Evolutionary conservation across 1,140 invertebrate species (phyloP), one percentile per base, ranked within the genome.

Genomic region (Drosophila micromelanica): DNA sequence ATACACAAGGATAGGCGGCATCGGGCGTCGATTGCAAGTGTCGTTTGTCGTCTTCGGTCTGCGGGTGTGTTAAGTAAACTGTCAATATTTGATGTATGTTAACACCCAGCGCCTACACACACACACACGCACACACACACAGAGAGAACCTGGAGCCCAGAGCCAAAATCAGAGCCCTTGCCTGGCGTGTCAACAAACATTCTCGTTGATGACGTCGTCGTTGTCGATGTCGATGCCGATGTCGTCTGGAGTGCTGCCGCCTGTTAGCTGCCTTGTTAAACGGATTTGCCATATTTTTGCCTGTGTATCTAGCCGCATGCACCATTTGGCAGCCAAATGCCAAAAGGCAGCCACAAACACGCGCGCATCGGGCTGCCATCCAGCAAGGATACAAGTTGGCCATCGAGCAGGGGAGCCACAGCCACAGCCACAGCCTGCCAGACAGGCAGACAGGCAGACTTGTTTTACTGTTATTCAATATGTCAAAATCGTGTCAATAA

Each of bases 41-140:
- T 63, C 62, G 27, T 51, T 48, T 55, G 40, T 13, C 43, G 27
- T 43, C 45, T 57, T 55, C 20, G 15, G 51, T 35, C 60, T 60
- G 72, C 38, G 74, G 45, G 78, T 69, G 84, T 67, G 73, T 73
- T 80, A 82, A 89, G 84, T 73, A 89, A 89, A 89, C 84, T 89
- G 84, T 89, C 84, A 89, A 89, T 89, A 89, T 89, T 89, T 89
- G 84, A 89, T 89, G 84, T 89, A 82, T 89, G 85, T 89, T 89
- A 89, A 89, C 84, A 89, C 84, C 84, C 79, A 76, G 55, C 13
- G 51, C 70, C 70, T 67, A 76, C 70, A 63, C 57, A 40, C 35
- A 64, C 32, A 57, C 38, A 48, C 13, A 72, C 27, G 56, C 23
- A 54, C 48, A 42, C 20, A 38, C 57, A 63, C 37, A 37, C 17